These are phyloP conservation scores for Biston stratarius DNA, from an alignment of 2,888 invertebrate genomes.

Conservation along the genomic window DNA sequence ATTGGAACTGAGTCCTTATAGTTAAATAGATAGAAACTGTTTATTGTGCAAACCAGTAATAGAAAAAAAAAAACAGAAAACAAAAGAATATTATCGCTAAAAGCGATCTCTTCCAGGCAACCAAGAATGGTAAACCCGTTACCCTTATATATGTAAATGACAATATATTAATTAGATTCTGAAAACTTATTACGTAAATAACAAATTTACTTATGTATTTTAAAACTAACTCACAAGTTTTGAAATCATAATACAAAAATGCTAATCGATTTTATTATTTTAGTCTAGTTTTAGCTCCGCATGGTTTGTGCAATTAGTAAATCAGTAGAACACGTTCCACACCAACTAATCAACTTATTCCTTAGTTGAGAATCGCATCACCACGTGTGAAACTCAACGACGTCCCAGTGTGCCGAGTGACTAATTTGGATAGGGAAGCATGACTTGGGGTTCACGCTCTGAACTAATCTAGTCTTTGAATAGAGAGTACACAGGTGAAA, in stretches of 20 bases:
- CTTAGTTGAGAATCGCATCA: not conserved
- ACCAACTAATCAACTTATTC: constrained; percentile 26
- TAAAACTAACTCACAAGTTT: too few relatives aligned
- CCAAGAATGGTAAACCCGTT: too few relatives aligned
- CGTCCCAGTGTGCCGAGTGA: constrained; percentile 41
- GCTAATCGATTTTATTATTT: not conserved
- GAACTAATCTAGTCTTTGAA: constrained; percentile 10
- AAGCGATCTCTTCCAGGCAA: too few relatives aligned
- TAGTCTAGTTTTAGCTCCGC: not conserved
- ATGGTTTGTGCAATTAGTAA: constrained; percentile 4
- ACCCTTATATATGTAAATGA: too few relatives aligned
- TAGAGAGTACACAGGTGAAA: not conserved
- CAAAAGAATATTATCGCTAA: too few relatives aligned
- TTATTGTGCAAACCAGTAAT: too few relatives aligned
- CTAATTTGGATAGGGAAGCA: constrained; percentile 48
- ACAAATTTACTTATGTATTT: not conserved
- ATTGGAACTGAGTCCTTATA: too few relatives aligned
- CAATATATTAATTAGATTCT: not conserved
- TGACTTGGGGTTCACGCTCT: constrained; percentile 36
- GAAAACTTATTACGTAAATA: not conserved
- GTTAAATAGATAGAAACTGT: too few relatives aligned
- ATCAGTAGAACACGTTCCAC: constrained; percentile 2
- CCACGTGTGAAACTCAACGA: constrained; percentile 17
- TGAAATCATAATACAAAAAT: not conserved
- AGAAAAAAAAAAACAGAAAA: too few relatives aligned